Evolutionary conservation across 1,140 invertebrate species (phyloP), one percentile per base, ranked within the genome.

Genomic region (Ganaspis sp.): DNA sequence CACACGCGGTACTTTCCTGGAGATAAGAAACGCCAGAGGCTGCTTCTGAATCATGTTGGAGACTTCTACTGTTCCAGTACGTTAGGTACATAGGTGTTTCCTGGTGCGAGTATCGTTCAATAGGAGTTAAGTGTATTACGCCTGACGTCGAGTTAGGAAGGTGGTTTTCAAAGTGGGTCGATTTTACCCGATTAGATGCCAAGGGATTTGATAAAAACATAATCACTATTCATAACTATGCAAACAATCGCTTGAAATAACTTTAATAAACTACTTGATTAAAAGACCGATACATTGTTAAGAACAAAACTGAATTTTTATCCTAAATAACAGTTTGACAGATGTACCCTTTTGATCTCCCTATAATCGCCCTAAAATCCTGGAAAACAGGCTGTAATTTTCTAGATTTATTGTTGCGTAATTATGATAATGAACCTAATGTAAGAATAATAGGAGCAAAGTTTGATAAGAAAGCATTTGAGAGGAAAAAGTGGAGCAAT

Each of bases 1-100:
- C 81, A 74, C 80, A 83, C 81, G 84, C 81, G 76, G 80, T 81
- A 83, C 76, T 84, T 82, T 84, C 23, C 23, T 53, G 45, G 15
- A 72, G 75, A 79, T 79, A 81, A 84, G 77, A 78, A 81, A 78
- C 58, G 70, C 73, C 58, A 80, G 75, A 79, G 74, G 76, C 77
- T 80, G 72, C 54, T 58, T 74, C 74, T 75, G 76, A 72, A 77
- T 83, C 77, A 77, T 74, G 11, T n/a, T 6, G 21, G 37, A 64
- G 69, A 45, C 19, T 54, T 69, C 40, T 38, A 73, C 26, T 75
- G 58, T 69, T 40, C 45, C 49, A 15, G 73, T 38, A 71, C 74
- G 74, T 79, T 72, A 75, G 71, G 70, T 70, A 72, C 45, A 37
- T 23, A 79, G 4, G 23, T 26, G 9, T 26, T 64, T 4, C 23